phyloP scores from a whole-genome alignment of 2,888 invertebrate genomes.

The Acrobasis suavella region DNA sequence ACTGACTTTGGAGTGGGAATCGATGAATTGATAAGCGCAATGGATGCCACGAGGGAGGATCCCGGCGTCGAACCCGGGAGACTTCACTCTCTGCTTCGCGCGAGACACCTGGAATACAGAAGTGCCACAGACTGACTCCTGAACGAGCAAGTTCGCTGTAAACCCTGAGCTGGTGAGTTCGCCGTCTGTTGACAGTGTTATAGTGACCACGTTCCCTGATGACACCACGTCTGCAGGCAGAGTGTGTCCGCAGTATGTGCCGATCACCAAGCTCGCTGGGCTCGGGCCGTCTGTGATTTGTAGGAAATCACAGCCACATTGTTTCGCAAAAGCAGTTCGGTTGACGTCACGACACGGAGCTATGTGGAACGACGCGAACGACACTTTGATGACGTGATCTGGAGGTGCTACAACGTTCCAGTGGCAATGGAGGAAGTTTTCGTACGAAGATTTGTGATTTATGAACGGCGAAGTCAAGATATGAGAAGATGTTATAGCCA shows the following conservation, averaged over 20 bases:
- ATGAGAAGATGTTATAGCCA: conserved; percentile 75
- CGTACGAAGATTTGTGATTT: conserved; percentile 75
- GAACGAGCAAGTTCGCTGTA: conserved; percentile 77
- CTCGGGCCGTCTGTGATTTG: conserved; percentile 89
- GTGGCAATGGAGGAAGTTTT: conserved; percentile 87
- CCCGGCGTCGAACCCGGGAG: conserved; percentile 60
- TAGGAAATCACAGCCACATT: conserved; percentile 88
- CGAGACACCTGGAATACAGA: conserved; percentile 40
- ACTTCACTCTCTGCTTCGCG: conserved; percentile 33
- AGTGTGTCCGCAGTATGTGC: conserved; percentile 85
- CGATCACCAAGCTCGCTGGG: conserved; percentile 84
- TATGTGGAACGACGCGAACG: conserved; percentile 79
- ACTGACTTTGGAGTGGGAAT: conserved; percentile 24
- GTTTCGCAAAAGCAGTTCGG: conserved; percentile 60
- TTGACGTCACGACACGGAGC: conserved; percentile 65
- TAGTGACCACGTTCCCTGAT: conserved; percentile 83
- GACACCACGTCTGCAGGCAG: conserved; percentile 82
- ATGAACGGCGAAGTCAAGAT: conserved; percentile 67
- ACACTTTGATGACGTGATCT: conserved; percentile 84
- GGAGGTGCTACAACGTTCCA: conserved; percentile 85
- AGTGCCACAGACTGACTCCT: conserved; percentile 65
- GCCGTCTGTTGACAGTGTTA: conserved; percentile 86
- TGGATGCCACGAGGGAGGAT: conserved; percentile 58
- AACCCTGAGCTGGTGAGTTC: conserved; percentile 85
- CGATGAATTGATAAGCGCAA: conserved; percentile 57